phyloP scores from a whole-genome alignment of 2,888 invertebrate genomes.

The Xanthia icteritia region DNA sequence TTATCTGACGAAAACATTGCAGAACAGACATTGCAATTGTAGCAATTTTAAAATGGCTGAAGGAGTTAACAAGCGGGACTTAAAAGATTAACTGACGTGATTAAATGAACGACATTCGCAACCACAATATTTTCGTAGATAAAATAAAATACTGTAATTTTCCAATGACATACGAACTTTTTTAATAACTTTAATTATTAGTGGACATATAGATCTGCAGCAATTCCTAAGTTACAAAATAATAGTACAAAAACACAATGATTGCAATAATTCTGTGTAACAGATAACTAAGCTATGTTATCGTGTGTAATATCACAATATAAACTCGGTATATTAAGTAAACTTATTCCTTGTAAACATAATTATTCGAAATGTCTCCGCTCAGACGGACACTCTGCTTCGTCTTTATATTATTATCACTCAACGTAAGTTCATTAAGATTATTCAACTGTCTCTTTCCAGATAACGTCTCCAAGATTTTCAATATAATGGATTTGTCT shows the following conservation, averaged over 20 bases:
- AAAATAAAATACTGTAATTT: constrained; percentile 17
- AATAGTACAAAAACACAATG: constrained; percentile 58
- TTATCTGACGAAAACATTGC: constrained; percentile 26
- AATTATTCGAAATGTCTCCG: constrained; percentile 76
- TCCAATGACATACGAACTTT: constrained; percentile 10
- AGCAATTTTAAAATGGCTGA: constrained; percentile 29
- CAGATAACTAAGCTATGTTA: constrained; percentile 75
- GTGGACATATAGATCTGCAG: constrained; percentile 28
- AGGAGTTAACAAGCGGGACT: constrained; percentile 20
- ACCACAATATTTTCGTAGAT: constrained; percentile 30
- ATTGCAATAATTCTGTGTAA: constrained; percentile 74
- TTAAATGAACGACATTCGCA: constrained; percentile 42
- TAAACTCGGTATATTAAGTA: constrained; percentile 78
- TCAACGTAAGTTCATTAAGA: constrained; percentile 73
- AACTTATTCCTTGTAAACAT: constrained; percentile 69
- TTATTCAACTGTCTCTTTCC: constrained; percentile 42
- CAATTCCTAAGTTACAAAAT: constrained; percentile 48
- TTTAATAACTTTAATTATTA: constrained; percentile 21
- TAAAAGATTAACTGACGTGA: constrained; percentile 47
- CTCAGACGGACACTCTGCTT: constrained; percentile 71
- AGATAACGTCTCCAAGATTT: constrained; percentile 19
- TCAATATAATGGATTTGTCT: constrained; percentile 36
- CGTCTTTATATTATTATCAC: constrained; percentile 68
- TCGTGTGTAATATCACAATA: constrained; percentile 66
- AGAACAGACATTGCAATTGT: constrained; percentile 20